Evolutionary conservation across 2,888 invertebrate genomes (phyloP).

Genomic region (Drosophila barbarae): DNA sequence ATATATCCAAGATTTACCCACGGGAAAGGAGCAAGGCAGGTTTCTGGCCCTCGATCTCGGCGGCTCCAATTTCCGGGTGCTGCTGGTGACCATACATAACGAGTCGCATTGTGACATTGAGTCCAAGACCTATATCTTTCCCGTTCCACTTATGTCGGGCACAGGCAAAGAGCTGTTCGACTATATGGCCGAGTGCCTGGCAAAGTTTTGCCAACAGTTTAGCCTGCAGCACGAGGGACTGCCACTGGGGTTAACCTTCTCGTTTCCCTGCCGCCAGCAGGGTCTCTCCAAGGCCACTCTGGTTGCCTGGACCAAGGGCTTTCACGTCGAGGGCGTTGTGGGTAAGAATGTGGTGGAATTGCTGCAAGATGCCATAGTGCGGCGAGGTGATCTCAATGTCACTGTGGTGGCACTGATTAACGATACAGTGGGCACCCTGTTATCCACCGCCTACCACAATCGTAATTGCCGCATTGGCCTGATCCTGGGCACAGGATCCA

Average conservation of each 20-base stretch:
- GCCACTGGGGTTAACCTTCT: constrained; percentile 97
- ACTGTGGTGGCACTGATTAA: constrained; percentile 93
- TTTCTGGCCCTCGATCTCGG: constrained; percentile 97
- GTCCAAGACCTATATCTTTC: constrained; percentile 95
- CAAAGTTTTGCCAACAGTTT: constrained; percentile 90
- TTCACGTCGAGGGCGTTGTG: constrained; percentile 93
- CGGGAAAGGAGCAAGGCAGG: constrained; percentile 94
- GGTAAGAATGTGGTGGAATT: constrained; percentile 92
- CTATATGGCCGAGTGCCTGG: constrained; percentile 94
- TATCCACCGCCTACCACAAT: constrained; percentile 92
- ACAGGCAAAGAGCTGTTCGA: constrained; percentile 92
- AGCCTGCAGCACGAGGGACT: constrained; percentile 84
- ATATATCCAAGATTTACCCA: constrained; percentile 95
- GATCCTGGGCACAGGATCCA: constrained; percentile 91
- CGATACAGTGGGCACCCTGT: constrained; percentile 94
- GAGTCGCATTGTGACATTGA: constrained; percentile 91
- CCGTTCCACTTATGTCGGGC: constrained; percentile 93
- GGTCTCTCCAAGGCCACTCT: constrained; percentile 91
- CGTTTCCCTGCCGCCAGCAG: constrained; percentile 92
- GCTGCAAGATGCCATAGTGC: constrained; percentile 89
- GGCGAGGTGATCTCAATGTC: constrained; percentile 89
- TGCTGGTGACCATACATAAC: constrained; percentile 88
- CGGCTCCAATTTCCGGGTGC: constrained; percentile 97
- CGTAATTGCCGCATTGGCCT: constrained; percentile 87
- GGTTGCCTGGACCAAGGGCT: constrained; percentile 96